Evolutionary conservation across 2,888 invertebrate species (phyloP).

Genomic region (Epistrophe grossulariae): DNA sequence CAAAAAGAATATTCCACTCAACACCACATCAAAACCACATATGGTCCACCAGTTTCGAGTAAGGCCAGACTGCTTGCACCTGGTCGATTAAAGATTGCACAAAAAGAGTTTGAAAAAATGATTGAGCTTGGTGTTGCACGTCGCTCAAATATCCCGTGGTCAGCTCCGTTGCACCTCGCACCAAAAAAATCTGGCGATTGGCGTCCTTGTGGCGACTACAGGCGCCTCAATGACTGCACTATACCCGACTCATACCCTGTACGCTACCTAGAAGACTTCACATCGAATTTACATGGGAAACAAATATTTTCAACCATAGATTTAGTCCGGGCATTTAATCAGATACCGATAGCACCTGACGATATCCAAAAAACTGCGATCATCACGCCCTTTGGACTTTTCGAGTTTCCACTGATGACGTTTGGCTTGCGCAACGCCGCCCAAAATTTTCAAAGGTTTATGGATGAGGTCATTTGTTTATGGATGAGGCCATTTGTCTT

Average conservation of each 20-base stretch:
- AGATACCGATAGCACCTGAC: slow-evolving; percentile 11
- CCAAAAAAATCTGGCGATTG: not conserved
- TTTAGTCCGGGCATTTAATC: not conserved
- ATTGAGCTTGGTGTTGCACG: not conserved
- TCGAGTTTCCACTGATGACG: not conserved
- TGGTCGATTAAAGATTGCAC: not conserved
- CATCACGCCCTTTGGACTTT: not conserved
- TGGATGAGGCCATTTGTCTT: not conserved
- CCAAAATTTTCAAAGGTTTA: not conserved
- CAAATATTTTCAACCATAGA: slow-evolving; percentile 31
- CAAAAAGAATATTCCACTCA: slow-evolving; percentile 14
- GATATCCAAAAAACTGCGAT: slow-evolving; percentile 21
- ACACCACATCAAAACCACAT: slow-evolving; percentile 42
- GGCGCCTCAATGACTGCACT: slow-evolving; percentile 4
- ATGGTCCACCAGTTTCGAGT: slow-evolving; percentile 18
- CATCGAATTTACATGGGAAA: slow-evolving; percentile 7
- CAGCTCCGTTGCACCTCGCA: not conserved
- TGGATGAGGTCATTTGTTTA: not conserved
- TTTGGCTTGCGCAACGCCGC: slow-evolving; percentile 13
- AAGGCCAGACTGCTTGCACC: slow-evolving; percentile 20
- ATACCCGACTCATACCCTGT: slow-evolving; percentile 15
- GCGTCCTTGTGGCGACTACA: slow-evolving; percentile 21
- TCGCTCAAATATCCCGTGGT: slow-evolving; percentile 28
- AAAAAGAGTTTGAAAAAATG: not conserved
- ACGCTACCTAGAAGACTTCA: not conserved